Evolutionary conservation across 2,888 invertebrate genomes (phyloP), one percentile per base, ranked within the genome.

Genomic region (Drosophila longiperda): DNA sequence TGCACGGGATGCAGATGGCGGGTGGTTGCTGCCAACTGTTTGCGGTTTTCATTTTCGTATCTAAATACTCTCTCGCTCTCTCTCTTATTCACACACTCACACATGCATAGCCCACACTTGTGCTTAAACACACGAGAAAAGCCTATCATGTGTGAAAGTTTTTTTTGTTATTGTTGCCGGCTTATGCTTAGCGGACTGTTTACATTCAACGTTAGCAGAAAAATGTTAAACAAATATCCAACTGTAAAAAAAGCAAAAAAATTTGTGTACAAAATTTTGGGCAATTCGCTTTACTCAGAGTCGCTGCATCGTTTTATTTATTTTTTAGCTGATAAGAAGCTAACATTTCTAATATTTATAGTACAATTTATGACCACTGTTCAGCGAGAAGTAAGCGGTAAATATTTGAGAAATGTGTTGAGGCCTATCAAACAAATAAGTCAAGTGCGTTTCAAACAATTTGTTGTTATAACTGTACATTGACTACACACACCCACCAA

Each of bases 131-230:
- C 15, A 61, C 8, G 36, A 1, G 8, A 15, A 7, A 23, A 23
- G 15, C 45, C 4, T 45, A 15, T 23, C 17, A 48, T 32, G 34
- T 42, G 8, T 20, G 8, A 26, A 59, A 5, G 61, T 12, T 52
- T 54, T 53, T 66, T 53, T 66, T 72, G 50, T 62, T 75, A 61
- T 60, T 70, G 71, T 69, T 75, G 73, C 88, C 85, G 82, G 89
- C 61, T 78, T 69, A 60, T 64, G 64, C 26, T 59, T 49, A 48
- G 40, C 55, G 42, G 48, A 29, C 49, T 54, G 20, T 65, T 68
- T 48, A 65, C 68, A 64, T 48, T 50, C 15, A 32, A 26, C 34
- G 53, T 33, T 76, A 53, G 68, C 65, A 80, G 58, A 23, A 32
- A 33, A 40, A 40, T 57, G 55, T 52, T 55, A 45, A 45, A 12